Base-by-base conservation (phyloP, 2,113 vertebrate genomes). In the Speoplatyrhinus poulsoni region DNA sequence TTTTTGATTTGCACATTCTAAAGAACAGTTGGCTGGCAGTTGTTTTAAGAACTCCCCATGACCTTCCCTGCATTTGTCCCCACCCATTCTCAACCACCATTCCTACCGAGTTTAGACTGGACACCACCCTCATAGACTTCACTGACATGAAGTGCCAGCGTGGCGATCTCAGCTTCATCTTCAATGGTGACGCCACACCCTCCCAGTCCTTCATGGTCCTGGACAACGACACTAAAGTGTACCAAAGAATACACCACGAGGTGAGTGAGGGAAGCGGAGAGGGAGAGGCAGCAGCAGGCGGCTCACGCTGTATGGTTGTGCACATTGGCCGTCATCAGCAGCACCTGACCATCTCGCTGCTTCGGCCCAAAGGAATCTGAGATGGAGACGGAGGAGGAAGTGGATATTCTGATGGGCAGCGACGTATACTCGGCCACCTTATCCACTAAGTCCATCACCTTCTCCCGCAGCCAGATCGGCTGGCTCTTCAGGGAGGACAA, bases 121-220 rank as follows among this genome's bases (percentile, higher is more conserved):
- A 99, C 92, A 99, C 98, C 72, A 99, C 98, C 69, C 97, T 99
- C 78, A 98, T 99, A 84, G 97, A 99, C 92, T 99, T 99, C 91
- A 98, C 94, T 0, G 98, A 99, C 87, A 99, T 99, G 98, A 99
- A 99, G 92, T 99, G 98, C 91, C 98, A 99, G 94, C 95, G 97
- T 54, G 97, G 98, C 78, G 97, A 99, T 79, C 90, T 99, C 6
- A 99, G 97, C 90, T 99, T 99, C 93, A 98, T 99, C 87, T 99
- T 99, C 81, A 98, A 93, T 0, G 98, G 98, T 9, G 96, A 98
- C 1, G 96, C 96, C 0, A 62, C 91, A 1, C 96, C 97, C 70
- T 94, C 97, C 12, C 94, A 98, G 92, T 98, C 97, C 82, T 99
- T 99, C 72, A 95, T 97, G 86, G 98, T 99, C 63, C 93, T 99